These are phyloP conservation scores for Alitta virens DNA, from an alignment of 2,888 invertebrate species.

Conservation along the genomic window DNA sequence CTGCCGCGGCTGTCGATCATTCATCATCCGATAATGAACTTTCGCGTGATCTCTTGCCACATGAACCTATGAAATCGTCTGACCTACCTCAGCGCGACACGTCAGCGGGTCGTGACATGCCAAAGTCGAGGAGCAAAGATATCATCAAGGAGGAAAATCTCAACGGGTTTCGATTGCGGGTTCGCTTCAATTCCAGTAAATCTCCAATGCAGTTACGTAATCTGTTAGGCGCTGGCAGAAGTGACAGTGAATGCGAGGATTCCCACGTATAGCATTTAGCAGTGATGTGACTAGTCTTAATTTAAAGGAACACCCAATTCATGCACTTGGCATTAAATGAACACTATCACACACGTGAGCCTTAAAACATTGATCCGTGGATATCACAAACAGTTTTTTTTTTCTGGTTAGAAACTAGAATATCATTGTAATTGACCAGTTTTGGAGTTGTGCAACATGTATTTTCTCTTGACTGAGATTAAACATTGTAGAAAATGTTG, in stretches of 20 bases:
- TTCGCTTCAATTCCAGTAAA: slow-evolving; percentile 1
- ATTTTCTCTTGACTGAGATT: too few species aligned
- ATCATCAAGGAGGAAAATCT: slow-evolving; percentile 16
- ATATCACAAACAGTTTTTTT: too few species aligned
- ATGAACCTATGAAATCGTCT: background rate
- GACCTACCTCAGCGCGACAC: background rate
- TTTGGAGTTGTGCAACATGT: too few species aligned
- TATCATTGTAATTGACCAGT: too few species aligned
- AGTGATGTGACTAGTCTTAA: too few species aligned
- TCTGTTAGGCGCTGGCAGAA: background rate
- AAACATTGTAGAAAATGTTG: too few species aligned
- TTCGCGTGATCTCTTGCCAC: background rate
- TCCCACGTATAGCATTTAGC: too few species aligned
- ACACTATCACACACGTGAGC: too few species aligned
- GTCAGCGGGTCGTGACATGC: background rate
- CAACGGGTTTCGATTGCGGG: slow-evolving; percentile 15
- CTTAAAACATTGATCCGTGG: too few species aligned
- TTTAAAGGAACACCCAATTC: too few species aligned
- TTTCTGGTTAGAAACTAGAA: too few species aligned
- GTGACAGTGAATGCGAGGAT: background rate
- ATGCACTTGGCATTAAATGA: too few species aligned
- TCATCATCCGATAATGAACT: background rate
- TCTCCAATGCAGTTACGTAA: slow-evolving; percentile 1
- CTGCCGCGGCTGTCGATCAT: background rate
- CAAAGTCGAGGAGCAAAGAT: slow-evolving; percentile 1